Evolutionary conservation across 1,140 invertebrate genomes (phyloP).

Genomic region (Drosophila rhopaloa): DNA sequence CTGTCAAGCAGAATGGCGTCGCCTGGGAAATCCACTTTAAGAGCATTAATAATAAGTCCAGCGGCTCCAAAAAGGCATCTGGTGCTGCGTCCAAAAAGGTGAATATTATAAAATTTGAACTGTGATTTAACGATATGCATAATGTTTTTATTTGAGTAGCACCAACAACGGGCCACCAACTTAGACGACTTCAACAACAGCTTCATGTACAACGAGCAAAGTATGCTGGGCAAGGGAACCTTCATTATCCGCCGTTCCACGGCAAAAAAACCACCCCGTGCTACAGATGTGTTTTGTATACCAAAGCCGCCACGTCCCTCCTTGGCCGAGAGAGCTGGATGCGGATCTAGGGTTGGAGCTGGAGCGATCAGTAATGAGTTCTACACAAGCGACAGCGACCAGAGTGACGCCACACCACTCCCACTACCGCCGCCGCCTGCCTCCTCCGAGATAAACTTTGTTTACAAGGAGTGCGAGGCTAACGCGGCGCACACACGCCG

Average conservation of each 20-base stretch:
- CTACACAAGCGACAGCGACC: slow-evolving; percentile 69
- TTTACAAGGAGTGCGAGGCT: slow-evolving; percentile 69
- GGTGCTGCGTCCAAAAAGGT: slow-evolving; percentile 50
- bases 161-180: slow-evolving; percentile 25
- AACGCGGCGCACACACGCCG: slow-evolving; percentile 53
- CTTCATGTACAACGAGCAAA: slow-evolving; percentile 63
- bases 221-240: slow-evolving; percentile 79
- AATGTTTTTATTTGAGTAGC: neutral
- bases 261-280: slow-evolving; percentile 70
- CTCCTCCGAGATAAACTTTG: slow-evolving; percentile 55
- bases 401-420: slow-evolving; percentile 50
- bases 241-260: slow-evolving; percentile 75
- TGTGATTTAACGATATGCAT: no score
- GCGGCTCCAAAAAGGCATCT: slow-evolving; percentile 32
- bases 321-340: slow-evolving; percentile 29
- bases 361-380: slow-evolving; percentile 72
- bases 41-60: slow-evolving; percentile 65
- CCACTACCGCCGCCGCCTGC: slow-evolving; percentile 41
- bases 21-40: slow-evolving; percentile 92
- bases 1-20: slow-evolving; percentile 90
- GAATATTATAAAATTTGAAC: no score
- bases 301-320: slow-evolving; percentile 64
- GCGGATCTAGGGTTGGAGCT: slow-evolving; percentile 19
- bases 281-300: slow-evolving; percentile 62
- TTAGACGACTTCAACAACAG: slow-evolving; percentile 57